A percentile compares a stretch with the other conserved stretches of the same genome.
phyloP scores from a whole-genome alignment of 2,797 vertebrate species.

The Arrhamphus sclerolepis region DNA sequence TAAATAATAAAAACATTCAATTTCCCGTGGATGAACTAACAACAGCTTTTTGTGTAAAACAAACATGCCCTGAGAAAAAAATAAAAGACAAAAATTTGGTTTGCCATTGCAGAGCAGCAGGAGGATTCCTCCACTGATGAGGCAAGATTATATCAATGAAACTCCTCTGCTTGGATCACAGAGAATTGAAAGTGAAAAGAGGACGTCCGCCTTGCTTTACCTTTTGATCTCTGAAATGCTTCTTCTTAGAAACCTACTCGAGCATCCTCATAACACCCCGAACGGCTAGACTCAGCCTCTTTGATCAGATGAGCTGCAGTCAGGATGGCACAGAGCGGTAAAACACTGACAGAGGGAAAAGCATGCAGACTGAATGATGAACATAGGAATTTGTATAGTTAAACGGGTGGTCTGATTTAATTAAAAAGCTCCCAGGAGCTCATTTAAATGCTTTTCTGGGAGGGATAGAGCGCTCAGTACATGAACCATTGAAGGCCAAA shows the following conservation, averaged over 20 bases:
- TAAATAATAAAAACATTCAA: not conserved
- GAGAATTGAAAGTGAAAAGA: slow-evolving; percentile 51
- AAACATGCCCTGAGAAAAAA: not conserved
- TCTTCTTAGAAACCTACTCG: slow-evolving; percentile 36
- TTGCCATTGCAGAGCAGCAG: slow-evolving; percentile 10
- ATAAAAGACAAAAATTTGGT: not conserved
- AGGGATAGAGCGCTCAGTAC: no score
- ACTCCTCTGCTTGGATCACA: slow-evolving; percentile 52
- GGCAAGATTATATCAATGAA: slow-evolving; percentile 49
- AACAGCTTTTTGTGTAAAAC: not conserved
- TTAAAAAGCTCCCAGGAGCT: slow-evolving; percentile 7
- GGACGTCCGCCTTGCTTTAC: slow-evolving; percentile 27
- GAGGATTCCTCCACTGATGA: slow-evolving; percentile 22
- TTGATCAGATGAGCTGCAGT: slow-evolving; percentile 47
- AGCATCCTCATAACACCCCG: slow-evolving; percentile 30
- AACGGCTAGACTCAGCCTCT: slow-evolving; percentile 37
- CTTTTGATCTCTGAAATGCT: slow-evolving; percentile 55
- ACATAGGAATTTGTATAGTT: not conserved
- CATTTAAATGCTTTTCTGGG: no score
- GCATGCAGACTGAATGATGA: slow-evolving; percentile 4
- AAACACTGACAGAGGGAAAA: slow-evolving; percentile 18
- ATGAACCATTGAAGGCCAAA: no score
- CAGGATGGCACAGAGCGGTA: slow-evolving; percentile 21
- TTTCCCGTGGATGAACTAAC: not conserved
- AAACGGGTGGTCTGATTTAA: slow-evolving; percentile 28